These are phyloP conservation scores for Agrotis ipsilon DNA, from an alignment of 2,888 invertebrate genomes.

Conservation along the genomic window DNA sequence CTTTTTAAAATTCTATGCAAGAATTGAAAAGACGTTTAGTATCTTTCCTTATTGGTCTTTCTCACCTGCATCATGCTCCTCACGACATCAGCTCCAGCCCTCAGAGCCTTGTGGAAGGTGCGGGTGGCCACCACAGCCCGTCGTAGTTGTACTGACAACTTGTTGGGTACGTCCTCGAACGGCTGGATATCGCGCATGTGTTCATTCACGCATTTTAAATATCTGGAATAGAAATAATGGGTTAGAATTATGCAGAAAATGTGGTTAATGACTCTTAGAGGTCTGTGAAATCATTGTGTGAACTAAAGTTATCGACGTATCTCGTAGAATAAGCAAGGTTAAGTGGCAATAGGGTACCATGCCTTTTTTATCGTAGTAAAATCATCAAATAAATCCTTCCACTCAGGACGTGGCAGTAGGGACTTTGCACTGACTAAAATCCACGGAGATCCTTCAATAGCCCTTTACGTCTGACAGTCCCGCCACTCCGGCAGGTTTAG, in stretches of 20 bases:
- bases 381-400: too few relatives aligned
- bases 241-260: not conserved
- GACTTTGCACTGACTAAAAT: too few relatives aligned
- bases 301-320: not conserved
- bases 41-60: not conserved
- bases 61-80: constrained; percentile 94
- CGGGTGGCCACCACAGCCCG: constrained; percentile 98
- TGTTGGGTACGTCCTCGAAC: constrained; percentile 98
- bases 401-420: too few relatives aligned
- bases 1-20: not conserved
- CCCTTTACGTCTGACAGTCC: too few relatives aligned
- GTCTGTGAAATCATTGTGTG: not conserved
- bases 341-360: not conserved
- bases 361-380: too few relatives aligned
- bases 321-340: not conserved
- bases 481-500: too few relatives aligned
- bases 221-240: constrained; percentile 86
- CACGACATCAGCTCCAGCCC: constrained; percentile 95
- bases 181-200: constrained; percentile 98
- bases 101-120: constrained; percentile 97
- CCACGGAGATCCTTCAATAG: too few relatives aligned
- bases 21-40: not conserved
- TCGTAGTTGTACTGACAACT: constrained; percentile 96
- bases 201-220: constrained; percentile 96
- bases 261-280: not conserved